A percentile compares a stretch with the other conserved stretches of the same genome.
Conservation (phyloP, 2,797 vertebrate genomes). For the Triplophysa bombifrons region DNA sequence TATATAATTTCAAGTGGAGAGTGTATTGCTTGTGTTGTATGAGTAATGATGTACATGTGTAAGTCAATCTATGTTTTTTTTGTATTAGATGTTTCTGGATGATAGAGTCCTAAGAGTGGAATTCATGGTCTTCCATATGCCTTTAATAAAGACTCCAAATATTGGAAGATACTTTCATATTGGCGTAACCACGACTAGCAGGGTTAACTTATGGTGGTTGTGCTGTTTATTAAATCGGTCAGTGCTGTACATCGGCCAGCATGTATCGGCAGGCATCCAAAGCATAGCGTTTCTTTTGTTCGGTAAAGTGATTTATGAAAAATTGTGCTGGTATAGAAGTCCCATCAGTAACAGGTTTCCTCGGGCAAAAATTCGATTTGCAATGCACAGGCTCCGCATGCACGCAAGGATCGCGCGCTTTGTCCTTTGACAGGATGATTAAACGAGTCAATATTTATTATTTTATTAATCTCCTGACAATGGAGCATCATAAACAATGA, state of each 20-base stretch:
- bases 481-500: constrained; percentile 77
- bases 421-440: constrained; percentile 52
- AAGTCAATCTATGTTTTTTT: not conserved
- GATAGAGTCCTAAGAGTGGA: not conserved
- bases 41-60: not conserved
- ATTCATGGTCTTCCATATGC: not conserved
- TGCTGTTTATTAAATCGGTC: not conserved
- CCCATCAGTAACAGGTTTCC: constrained; percentile 28
- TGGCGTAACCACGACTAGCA: not conserved
- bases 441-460: constrained; percentile 74
- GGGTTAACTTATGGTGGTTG: no score
- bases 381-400: constrained; percentile 6
- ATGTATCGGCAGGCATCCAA: not conserved
- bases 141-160: not conserved
- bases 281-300: not conserved
- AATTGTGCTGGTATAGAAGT: not conserved
- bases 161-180: not conserved
- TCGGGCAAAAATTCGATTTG: constrained; percentile 22
- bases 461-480: constrained; percentile 75
- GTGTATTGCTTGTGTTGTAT: not conserved
- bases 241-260: not conserved
- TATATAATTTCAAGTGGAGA: not conserved
- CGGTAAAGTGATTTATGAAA: constrained; percentile 8
- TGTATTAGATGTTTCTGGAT: not conserved
- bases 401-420: constrained; percentile 30